Conservation (phyloP, 2,888 invertebrate species). For the Folsomia candida region DNA sequence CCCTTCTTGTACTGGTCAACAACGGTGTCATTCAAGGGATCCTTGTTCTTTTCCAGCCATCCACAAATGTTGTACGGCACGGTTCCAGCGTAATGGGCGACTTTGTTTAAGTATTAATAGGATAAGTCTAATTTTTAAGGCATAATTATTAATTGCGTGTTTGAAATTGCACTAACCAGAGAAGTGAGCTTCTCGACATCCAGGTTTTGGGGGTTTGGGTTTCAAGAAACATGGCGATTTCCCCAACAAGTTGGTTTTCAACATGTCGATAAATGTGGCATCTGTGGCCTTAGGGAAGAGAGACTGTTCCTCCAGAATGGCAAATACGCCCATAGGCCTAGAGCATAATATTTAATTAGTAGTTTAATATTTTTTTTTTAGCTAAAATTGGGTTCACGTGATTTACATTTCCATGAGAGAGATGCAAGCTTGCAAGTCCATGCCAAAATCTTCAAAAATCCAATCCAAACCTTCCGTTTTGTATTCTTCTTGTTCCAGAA, state of each 20-base stretch:
- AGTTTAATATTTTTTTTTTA: neutral
- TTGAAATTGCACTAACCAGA: no score
- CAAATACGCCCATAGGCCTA: conserved; percentile 42
- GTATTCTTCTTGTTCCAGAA: conserved; percentile 96
- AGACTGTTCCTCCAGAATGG: conserved; percentile 45
- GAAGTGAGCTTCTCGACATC: conserved; percentile 39
- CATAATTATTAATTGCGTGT: no score
- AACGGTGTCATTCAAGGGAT: conserved; percentile 62
- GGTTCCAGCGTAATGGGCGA: conserved; percentile 41
- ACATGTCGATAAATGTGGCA: conserved; percentile 38
- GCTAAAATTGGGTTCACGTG: no score
- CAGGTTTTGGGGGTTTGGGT: conserved; percentile 40
- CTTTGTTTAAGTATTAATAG: no score
- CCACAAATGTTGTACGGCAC: conserved; percentile 34
- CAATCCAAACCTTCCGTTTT: conserved; percentile 91
- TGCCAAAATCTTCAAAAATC: conserved; percentile 96
- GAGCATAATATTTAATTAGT: neutral
- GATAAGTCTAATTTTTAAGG: no score
- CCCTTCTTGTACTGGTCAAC: conserved; percentile 56
- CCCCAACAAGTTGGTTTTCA: conserved; percentile 39
- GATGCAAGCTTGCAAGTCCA: conserved; percentile 93
- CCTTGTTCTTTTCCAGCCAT: conserved; percentile 62
- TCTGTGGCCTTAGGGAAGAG: conserved; percentile 67
- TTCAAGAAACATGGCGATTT: conserved; percentile 40
- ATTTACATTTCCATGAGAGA: conserved; percentile 84